phyloP scores from a whole-genome alignment of 1,140 invertebrate genomes.

The Drosophila kepulauana region DNA sequence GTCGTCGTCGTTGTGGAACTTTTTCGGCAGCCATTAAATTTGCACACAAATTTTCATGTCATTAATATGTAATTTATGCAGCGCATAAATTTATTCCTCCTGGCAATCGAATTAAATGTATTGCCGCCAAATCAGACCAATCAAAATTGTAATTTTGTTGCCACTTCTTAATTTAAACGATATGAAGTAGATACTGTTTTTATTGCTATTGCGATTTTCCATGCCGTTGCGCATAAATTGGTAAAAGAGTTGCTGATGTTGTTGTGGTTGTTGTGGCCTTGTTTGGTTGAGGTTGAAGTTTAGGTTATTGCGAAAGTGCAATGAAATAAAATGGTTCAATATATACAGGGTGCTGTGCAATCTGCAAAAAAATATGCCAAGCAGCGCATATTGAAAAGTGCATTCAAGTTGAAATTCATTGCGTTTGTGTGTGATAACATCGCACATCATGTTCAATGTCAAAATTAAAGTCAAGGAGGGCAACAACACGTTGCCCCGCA shows the following conservation, averaged over 20 bases:
- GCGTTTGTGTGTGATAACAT: not conserved
- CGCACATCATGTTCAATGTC: conserved; percentile 82
- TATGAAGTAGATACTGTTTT: conserved; percentile 7
- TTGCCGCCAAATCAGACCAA: conserved; percentile 25
- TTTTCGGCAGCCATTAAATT: conserved; percentile 53
- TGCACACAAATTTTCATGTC: conserved; percentile 54
- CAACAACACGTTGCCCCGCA: conserved; percentile 81
- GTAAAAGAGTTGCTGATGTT: not conserved
- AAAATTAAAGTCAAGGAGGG: conserved; percentile 85
- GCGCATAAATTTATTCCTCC: conserved; percentile 44
- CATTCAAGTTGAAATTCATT: conserved; percentile 63
- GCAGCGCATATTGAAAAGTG: conserved; percentile 66
- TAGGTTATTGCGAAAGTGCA: conserved; percentile 45
- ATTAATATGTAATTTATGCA: conserved; percentile 71
- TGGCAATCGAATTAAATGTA: conserved; percentile 23
- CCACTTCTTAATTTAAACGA: conserved; percentile 7
- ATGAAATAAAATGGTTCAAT: conserved; percentile 35
- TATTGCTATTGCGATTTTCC: conserved; percentile 27
- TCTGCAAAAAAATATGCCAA: conserved; percentile 45
- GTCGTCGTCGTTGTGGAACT: not conserved
- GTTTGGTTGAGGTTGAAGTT: not conserved
- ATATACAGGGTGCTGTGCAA: conserved; percentile 25
- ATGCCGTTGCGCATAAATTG: conserved; percentile 16
- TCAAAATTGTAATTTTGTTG: conserved; percentile 19
- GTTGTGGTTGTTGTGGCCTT: too few relatives aligned